These are phyloP conservation scores for Protosalanx chinensis DNA, from an alignment of 2,797 vertebrate species.

Conservation along the genomic window DNA sequence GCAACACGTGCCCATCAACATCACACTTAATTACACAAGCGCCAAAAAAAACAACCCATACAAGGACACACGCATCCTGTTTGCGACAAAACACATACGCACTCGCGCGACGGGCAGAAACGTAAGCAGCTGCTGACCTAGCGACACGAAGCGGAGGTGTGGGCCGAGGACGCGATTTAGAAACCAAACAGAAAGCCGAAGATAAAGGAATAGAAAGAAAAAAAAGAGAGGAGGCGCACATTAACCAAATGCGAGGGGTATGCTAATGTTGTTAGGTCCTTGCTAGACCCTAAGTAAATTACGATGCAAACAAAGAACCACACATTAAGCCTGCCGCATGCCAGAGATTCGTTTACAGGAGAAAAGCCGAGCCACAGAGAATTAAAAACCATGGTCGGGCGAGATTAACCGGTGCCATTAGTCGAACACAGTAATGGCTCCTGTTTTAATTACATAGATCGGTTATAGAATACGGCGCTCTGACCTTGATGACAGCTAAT, in stretches of 20 bases:
- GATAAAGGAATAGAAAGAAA: conserved; percentile 11
- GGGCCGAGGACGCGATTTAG: conserved; percentile 6
- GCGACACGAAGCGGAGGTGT: too few species aligned
- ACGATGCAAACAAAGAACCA: conserved; percentile 43
- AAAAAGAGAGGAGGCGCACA: neutral
- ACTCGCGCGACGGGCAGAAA: too few species aligned
- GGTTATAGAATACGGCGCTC: conserved; percentile 25
- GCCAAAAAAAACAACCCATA: too few species aligned
- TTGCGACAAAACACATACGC: too few species aligned
- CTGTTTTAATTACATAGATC: conserved; percentile 43
- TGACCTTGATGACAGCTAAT: conserved; percentile 25
- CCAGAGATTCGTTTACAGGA: conserved; percentile 41
- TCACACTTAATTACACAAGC: too few species aligned
- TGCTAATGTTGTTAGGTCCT: conserved; percentile 39
- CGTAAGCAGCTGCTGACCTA: too few species aligned
- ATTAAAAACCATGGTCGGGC: conserved; percentile 36
- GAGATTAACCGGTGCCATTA: conserved; percentile 51
- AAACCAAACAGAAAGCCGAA: neutral
- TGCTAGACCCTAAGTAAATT: conserved; percentile 40
- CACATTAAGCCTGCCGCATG: conserved; percentile 31
- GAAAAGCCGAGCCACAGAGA: conserved; percentile 29
- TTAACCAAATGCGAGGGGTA: neutral
- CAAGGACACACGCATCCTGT: too few species aligned
- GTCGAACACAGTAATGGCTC: conserved; percentile 35
- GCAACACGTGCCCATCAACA: too few species aligned